Percentiles rank a stretch among this genome's conserved stretches.
These are phyloP conservation scores for Drosophila meridionalis DNA, from an alignment of 2,888 invertebrate genomes.

Conservation along the genomic window DNA sequence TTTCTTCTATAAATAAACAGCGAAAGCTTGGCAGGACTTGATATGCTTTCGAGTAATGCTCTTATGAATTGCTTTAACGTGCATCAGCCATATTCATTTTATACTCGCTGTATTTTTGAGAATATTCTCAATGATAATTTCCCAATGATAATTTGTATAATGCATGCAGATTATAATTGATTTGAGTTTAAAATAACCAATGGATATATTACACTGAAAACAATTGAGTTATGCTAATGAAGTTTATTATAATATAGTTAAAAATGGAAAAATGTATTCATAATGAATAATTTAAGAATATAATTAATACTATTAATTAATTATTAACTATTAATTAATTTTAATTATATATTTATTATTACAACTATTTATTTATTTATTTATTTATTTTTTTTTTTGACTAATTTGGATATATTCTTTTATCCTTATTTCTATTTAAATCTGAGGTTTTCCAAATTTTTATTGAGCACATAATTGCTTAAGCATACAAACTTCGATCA, in stretches of 20 bases:
- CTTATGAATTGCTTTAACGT: background rate
- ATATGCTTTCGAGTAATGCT: background rate
- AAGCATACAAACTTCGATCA: background rate
- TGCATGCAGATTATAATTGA: background rate
- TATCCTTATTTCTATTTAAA: background rate
- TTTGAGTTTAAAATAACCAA: background rate
- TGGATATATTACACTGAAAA: background rate
- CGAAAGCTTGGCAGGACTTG: constrained; percentile 20
- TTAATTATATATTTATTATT: too few species aligned
- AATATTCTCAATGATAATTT: background rate
- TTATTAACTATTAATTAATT: too few species aligned
- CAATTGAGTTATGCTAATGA: background rate
- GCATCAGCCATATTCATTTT: background rate
- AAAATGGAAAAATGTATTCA: background rate
- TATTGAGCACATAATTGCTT: background rate
- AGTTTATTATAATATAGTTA: background rate
- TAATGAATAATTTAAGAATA: too few species aligned
- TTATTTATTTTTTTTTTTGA: too few species aligned
- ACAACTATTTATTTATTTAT: too few species aligned
- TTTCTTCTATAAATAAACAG: constrained; percentile 12
- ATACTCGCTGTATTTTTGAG: background rate
- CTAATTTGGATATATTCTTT: background rate
- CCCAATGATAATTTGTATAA: background rate
- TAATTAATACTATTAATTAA: too few species aligned
- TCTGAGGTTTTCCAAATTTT: too few species aligned